These are phyloP conservation scores for Dromiciops gliroides DNA, from an alignment of 2,113 vertebrate genomes.

Conservation along the genomic window DNA sequence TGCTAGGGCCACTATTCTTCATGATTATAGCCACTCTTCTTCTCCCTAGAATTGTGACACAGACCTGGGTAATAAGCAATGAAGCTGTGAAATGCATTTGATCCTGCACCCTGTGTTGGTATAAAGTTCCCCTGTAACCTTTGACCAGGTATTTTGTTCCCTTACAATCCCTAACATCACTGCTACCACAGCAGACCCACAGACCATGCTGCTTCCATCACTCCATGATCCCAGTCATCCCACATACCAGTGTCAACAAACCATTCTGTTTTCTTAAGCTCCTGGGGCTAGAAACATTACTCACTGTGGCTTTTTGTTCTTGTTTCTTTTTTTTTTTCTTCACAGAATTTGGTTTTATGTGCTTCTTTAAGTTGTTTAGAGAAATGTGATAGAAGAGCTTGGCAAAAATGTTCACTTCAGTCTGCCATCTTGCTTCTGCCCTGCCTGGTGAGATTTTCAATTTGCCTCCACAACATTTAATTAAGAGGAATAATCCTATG, in stretches of 20 bases:
- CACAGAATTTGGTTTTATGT: not conserved
- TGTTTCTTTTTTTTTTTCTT: not conserved
- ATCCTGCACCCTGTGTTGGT: not conserved
- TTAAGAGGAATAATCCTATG: not conserved
- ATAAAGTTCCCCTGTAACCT: not conserved
- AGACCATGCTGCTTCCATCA: not conserved
- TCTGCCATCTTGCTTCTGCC: not conserved
- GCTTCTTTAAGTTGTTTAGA: not conserved
- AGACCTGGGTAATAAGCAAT: not conserved
- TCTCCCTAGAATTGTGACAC: not conserved
- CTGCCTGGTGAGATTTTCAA: not conserved
- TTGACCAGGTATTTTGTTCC: not conserved
- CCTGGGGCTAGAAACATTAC: not conserved
- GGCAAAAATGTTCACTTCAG: not conserved
- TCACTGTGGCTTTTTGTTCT: not conserved
- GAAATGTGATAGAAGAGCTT: not conserved
- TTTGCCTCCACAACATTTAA: not conserved
- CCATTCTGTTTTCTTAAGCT: not conserved
- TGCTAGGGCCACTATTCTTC: too few relatives aligned
- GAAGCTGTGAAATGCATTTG: not conserved
- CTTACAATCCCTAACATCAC: too few relatives aligned
- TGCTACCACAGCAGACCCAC: not conserved
- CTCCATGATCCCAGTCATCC: constrained; percentile 15
- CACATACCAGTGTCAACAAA: not conserved
- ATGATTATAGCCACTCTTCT: too few relatives aligned